A percentile compares a stretch with the other conserved stretches of the same genome.
Conservation (phyloP, 2,797 vertebrate species). For the Strix occidentalis region DNA sequence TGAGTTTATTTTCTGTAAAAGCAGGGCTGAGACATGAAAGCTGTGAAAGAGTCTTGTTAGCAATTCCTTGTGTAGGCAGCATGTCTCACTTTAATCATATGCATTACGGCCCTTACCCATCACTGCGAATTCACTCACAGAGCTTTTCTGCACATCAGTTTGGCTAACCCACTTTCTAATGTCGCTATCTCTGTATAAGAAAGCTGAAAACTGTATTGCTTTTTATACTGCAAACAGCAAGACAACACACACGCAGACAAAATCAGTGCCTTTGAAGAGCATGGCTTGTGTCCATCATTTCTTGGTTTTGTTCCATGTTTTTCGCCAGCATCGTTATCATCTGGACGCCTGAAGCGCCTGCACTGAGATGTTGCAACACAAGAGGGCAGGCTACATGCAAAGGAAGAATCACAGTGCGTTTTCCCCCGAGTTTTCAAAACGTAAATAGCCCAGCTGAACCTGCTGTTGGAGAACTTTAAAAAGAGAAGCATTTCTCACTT, state of each 20-base stretch:
- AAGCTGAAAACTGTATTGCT: background rate
- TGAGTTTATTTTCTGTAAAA: conserved; percentile 41
- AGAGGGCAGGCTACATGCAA: conserved; percentile 72
- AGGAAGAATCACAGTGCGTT: background rate
- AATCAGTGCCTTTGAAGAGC: background rate
- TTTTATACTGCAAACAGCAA: background rate
- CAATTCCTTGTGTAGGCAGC: conserved; percentile 47
- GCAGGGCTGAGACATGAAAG: conserved; percentile 20
- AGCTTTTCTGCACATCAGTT: conserved; percentile 9
- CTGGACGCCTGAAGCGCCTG: conserved; percentile 6
- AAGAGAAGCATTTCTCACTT: background rate
- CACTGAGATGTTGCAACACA: conserved; percentile 58
- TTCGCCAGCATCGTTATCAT: background rate
- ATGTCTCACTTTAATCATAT: conserved; percentile 46
- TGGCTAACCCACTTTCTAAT: conserved; percentile 46
- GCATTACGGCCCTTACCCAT: background rate
- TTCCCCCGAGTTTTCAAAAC: background rate
- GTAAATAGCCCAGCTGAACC: background rate
- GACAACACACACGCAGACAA: background rate
- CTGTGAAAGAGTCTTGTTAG: conserved; percentile 28
- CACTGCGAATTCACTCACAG: background rate
- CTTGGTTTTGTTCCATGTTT: background rate
- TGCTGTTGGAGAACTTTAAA: background rate
- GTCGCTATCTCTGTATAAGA: background rate
- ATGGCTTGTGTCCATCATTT: background rate